phyloP scores from a whole-genome alignment of 2,797 vertebrate genomes.

The Hoplostethus mediterraneus region DNA sequence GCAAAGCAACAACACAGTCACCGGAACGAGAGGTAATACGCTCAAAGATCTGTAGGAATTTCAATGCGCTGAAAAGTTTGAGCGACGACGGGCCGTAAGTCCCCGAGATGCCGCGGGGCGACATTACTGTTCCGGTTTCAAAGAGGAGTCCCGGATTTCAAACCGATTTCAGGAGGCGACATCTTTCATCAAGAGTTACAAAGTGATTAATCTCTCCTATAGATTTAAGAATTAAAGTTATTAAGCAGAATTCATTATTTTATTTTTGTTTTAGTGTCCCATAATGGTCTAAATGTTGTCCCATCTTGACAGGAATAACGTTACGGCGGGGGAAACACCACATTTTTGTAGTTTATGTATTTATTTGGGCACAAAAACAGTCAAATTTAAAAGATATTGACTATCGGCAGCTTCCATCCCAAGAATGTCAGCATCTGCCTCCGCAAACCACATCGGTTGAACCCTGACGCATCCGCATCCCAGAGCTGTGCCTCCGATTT shows the following conservation, averaged over 20 bases:
- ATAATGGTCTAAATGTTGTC: too few relatives aligned
- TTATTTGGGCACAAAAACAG: slow-evolving; percentile 27
- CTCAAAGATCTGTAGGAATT: slow-evolving; percentile 69
- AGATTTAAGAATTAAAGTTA: too few relatives aligned
- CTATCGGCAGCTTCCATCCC: too few relatives aligned
- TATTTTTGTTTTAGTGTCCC: too few relatives aligned
- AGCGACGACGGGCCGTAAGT: slow-evolving; percentile 38
- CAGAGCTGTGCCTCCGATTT: slow-evolving; percentile 68
- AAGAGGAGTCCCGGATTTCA: slow-evolving; percentile 5
- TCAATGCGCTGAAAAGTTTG: neutral
- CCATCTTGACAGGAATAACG: too few relatives aligned
- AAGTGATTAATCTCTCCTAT: slow-evolving; percentile 16
- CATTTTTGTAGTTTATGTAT: neutral
- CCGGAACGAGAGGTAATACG: slow-evolving; percentile 71
- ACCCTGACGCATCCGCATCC: slow-evolving; percentile 37
- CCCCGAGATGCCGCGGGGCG: slow-evolving; percentile 10
- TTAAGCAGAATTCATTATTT: too few relatives aligned
- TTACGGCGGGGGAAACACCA: too few relatives aligned
- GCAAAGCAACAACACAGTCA: slow-evolving; percentile 69
- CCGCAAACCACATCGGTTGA: slow-evolving; percentile 22
- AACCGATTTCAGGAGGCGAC: slow-evolving; percentile 6
- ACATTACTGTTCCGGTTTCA: neutral
- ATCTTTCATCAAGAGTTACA: slow-evolving; percentile 35
- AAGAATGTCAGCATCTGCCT: neutral
- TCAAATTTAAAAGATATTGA: too few relatives aligned